Conservation (phyloP, 92 coral and sea anemone species). For the Bergia puertoricense region DNA sequence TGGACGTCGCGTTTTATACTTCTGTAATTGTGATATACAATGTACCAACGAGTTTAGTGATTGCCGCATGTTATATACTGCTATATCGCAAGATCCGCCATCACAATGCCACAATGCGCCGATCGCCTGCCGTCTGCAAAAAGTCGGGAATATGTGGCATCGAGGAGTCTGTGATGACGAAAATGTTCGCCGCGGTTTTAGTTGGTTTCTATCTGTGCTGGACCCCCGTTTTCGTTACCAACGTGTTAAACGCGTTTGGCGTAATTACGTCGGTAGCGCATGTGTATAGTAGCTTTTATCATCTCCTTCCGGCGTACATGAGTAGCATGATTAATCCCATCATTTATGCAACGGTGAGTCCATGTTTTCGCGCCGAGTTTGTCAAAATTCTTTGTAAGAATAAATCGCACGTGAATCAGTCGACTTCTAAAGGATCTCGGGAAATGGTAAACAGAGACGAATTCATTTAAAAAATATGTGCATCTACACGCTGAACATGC, state of each 20-base stretch:
- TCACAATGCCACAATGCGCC: neutral
- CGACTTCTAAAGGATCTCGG: too few species aligned
- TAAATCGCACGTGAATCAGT: neutral
- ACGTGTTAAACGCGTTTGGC: neutral
- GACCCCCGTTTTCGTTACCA: slow-evolving; percentile 6
- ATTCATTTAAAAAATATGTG: too few species aligned
- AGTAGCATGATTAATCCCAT: too few species aligned
- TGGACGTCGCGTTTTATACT: neutral
- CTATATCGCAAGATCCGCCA: neutral
- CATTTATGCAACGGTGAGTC: neutral
- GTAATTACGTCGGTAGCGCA: neutral
- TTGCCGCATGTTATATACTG: neutral
- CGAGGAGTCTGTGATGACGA: neutral
- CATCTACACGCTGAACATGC: too few species aligned
- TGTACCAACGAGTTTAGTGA: neutral
- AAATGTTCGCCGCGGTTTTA: neutral
- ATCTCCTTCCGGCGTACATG: neutral
- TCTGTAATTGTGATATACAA: neutral
- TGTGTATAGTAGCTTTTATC: slow-evolving; percentile 2
- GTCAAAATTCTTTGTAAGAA: neutral
- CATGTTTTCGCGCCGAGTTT: neutral
- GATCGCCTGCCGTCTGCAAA: neutral
- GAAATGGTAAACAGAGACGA: too few species aligned
- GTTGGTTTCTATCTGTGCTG: neutral
- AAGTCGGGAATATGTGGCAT: neutral